A percentile compares a stretch with the other conserved stretches of the same genome.
Evolutionary conservation across 1,140 invertebrate genomes (phyloP).

Genomic region (Acyrthosiphon pisum): DNA sequence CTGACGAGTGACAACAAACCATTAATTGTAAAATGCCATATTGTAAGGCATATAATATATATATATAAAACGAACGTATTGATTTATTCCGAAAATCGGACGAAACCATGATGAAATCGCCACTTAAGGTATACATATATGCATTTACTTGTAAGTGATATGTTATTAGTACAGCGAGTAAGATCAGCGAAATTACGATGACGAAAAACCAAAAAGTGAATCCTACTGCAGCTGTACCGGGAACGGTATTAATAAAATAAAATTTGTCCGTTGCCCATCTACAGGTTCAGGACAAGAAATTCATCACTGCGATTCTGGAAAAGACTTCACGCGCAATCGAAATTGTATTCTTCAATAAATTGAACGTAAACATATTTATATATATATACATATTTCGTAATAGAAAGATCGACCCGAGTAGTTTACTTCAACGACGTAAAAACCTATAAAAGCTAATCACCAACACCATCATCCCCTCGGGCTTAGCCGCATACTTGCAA

Average conservation of each 20-base stretch:
- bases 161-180: not conserved
- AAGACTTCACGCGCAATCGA: not conserved
- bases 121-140: not conserved
- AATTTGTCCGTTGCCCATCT: not conserved
- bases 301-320: not conserved
- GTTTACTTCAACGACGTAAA: too few relatives aligned
- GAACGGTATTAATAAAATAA: not conserved
- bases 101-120: not conserved
- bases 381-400: too few relatives aligned
- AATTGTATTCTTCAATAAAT: not conserved
- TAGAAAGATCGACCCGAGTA: too few relatives aligned
- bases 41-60: not conserved
- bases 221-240: too few relatives aligned
- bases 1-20: not conserved
- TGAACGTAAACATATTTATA: too few relatives aligned
- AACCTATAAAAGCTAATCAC: too few relatives aligned
- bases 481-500: too few relatives aligned
- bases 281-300: not conserved
- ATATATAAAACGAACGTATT: not conserved
- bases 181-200: not conserved
- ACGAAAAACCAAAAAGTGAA: not conserved
- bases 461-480: too few relatives aligned
- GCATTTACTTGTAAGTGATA: not conserved
- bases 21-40: slow-evolving; percentile 14
- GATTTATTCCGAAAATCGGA: not conserved